Percentiles rank a stretch among this genome's conserved stretches.
phyloP scores from a whole-genome alignment of 2,113 vertebrate genomes.

The Corythornis vintsioides region DNA sequence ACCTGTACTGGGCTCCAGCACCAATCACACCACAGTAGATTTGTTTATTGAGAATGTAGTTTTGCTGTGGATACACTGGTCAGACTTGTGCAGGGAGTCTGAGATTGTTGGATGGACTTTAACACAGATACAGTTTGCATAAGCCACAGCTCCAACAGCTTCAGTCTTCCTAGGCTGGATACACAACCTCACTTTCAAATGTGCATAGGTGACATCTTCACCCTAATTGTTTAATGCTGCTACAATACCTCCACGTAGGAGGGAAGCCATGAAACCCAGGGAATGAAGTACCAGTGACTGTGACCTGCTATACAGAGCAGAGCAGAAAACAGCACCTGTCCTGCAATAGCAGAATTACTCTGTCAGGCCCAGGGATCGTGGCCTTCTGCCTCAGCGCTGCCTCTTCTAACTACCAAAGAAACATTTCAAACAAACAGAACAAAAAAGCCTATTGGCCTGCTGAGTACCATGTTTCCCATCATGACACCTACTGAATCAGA shows the following conservation, averaged over 20 bases:
- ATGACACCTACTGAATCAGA: not conserved
- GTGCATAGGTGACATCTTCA: too few relatives aligned
- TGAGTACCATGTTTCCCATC: not conserved
- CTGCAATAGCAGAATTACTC: not conserved
- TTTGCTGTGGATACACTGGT: not conserved
- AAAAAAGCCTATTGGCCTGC: not conserved
- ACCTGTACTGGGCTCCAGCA: not conserved
- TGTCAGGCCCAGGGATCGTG: not conserved
- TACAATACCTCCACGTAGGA: accelerated
- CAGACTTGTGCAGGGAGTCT: not conserved
- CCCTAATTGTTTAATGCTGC: not conserved
- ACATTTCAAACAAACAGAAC: not conserved
- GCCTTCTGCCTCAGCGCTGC: not conserved
- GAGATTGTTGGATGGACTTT: not conserved
- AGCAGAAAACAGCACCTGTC: accelerated
- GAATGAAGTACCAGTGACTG: not conserved
- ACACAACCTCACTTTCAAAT: not conserved
- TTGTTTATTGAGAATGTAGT: not conserved
- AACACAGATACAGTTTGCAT: too few relatives aligned
- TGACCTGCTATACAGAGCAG: not conserved
- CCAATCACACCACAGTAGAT: not conserved
- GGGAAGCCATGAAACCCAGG: not conserved
- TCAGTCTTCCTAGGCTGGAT: not conserved
- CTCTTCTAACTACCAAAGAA: not conserved
- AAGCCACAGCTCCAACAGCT: not conserved